Conservation (phyloP, 1,140 invertebrate genomes). For the Pararge aegeria region DNA sequence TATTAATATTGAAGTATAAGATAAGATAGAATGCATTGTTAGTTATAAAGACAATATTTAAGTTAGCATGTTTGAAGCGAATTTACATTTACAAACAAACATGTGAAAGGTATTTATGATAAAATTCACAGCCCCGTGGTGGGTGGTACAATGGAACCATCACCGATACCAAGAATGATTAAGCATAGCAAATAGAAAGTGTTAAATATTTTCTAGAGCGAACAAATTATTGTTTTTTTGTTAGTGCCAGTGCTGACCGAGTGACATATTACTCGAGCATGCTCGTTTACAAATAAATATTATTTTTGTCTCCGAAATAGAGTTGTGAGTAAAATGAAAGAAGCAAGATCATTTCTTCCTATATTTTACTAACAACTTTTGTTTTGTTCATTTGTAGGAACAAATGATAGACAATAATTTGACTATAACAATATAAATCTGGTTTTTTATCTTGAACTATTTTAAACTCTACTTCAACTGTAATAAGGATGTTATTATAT, state of each 20-base stretch:
- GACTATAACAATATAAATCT: too few relatives aligned
- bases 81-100: slow-evolving; percentile 20
- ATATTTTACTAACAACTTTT: too few relatives aligned
- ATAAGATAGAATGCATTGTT: background rate
- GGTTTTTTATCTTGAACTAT: too few relatives aligned
- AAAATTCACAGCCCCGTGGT: slow-evolving; percentile 53
- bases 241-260: background rate
- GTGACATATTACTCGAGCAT: too few relatives aligned
- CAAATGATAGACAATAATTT: too few relatives aligned
- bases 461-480: too few relatives aligned
- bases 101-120: slow-evolving; percentile 13
- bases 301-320: too few relatives aligned
- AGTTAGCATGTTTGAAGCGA: slow-evolving; percentile 14
- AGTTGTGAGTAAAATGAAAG: too few relatives aligned
- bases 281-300: too few relatives aligned
- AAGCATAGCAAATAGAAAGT: slow-evolving; percentile 72
- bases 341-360: too few relatives aligned
- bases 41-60: slow-evolving; percentile 2
- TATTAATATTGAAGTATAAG: background rate
- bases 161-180: slow-evolving; percentile 80
- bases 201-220: slow-evolving; percentile 56
- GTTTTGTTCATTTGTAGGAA: too few relatives aligned
- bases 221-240: slow-evolving; percentile 19
- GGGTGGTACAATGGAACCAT: slow-evolving; percentile 66
- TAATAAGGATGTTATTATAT: too few relatives aligned